Conservation (phyloP, 2,797 vertebrate species). For the Oryzias dopingdopingensis region DNA sequence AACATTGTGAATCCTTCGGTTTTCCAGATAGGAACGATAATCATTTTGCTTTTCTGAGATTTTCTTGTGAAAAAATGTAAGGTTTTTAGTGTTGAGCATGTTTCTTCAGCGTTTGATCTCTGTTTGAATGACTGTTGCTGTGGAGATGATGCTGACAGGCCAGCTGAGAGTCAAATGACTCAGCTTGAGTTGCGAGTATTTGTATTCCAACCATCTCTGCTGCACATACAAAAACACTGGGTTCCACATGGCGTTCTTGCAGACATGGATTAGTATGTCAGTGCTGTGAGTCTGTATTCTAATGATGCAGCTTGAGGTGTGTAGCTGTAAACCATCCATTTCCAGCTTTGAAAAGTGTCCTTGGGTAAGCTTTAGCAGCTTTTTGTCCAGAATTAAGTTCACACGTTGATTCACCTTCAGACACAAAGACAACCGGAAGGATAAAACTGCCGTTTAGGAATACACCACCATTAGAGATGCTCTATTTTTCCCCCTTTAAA, state of each 20-base stretch:
- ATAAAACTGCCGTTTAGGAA: conserved; percentile 32
- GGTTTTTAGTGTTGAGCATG: conserved; percentile 23
- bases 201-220: conserved; percentile 47
- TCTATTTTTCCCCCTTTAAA: conserved; percentile 34
- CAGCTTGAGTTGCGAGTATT: conserved; percentile 34
- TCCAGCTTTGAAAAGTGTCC: conserved; percentile 25
- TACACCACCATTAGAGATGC: conserved; percentile 48
- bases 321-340: conserved; percentile 10
- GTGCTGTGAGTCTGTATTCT: conserved; percentile 22
- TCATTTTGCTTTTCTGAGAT: too few relatives aligned
- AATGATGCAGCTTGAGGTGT: conserved; percentile 17
- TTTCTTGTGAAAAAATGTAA: background rate
- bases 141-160: conserved; percentile 26
- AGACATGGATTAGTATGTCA: conserved; percentile 7
- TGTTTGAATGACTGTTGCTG: conserved; percentile 36
- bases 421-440: conserved; percentile 44
- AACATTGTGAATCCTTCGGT: conserved; percentile 5
- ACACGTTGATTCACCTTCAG: conserved; percentile 32
- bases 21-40: background rate
- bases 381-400: conserved; percentile 31
- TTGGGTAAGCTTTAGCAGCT: conserved; percentile 20
- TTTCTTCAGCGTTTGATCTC: conserved; percentile 16
- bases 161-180: conserved; percentile 63
- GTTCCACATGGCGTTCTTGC: too few relatives aligned
- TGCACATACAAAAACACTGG: conserved; percentile 21